A percentile compares a stretch with the other conserved stretches of the same genome.
Conservation (phyloP, 2,797 vertebrate genomes). For the Merluccius polli region DNA sequence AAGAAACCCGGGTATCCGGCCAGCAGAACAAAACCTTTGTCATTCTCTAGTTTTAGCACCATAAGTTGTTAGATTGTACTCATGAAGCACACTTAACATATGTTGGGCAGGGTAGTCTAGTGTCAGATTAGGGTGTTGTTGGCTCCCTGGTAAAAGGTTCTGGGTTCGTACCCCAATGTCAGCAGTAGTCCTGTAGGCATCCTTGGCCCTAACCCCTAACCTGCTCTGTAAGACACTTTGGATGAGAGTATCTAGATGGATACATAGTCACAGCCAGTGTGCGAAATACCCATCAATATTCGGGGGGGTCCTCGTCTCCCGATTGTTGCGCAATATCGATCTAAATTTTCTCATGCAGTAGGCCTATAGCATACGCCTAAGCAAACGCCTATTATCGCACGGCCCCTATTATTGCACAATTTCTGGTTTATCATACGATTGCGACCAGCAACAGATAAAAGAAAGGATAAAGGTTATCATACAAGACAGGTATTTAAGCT, state of each 20-base stretch:
- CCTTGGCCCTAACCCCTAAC: not conserved
- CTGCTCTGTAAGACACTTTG: not conserved
- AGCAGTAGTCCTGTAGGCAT: not conserved
- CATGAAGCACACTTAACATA: not conserved
- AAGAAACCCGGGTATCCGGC: no score
- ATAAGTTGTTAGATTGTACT: not conserved
- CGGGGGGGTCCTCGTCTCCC: no score
- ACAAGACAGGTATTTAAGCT: no score
- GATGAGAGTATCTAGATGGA: not conserved
- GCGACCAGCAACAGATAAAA: no score
- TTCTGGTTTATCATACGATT: no score
- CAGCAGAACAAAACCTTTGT: not conserved
- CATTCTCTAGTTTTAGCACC: not conserved
- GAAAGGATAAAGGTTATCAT: no score
- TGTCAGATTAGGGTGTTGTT: not conserved
- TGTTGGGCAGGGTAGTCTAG: not conserved
- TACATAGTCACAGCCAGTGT: not conserved
- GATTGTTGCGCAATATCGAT: no score
- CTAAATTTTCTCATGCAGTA: no score
- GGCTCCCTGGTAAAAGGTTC: not conserved
- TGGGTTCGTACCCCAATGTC: not conserved
- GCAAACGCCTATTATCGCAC: no score
- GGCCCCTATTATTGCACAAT: no score
- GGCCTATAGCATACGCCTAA: no score
- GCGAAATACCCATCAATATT: no score